Base-by-base conservation (phyloP, 2,888 invertebrate species). In the Bembecia ichneumoniformis region DNA sequence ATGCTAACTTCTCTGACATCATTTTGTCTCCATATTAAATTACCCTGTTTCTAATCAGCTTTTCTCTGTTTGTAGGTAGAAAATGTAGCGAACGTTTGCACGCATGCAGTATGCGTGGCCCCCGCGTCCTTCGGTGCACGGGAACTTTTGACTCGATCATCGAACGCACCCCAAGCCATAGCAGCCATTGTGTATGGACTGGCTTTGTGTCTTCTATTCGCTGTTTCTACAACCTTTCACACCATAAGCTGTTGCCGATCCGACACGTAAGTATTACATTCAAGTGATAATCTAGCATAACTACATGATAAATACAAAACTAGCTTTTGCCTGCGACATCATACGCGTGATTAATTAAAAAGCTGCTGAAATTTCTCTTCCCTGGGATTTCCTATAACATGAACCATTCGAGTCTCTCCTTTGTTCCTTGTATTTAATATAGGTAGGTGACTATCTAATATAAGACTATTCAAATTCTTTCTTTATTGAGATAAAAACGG, bases 161-260 rank as follows among this genome's bases (percentile, higher is more conserved):
- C 88, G 43, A 93, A 91, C 66, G 89, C 90, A 58, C 90, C 92
- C 43, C 96, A 97, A 81, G 90, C 92, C 56, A 82, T 94, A 59
- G 94, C 95, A 0, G 95, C 96, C 35, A 87, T 94, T 56, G 91
- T 97, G 51, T 97, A 97, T 74, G 97, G 97, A 3, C 88, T 92
- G 43, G 94, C 96, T 9, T 88, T 97, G 15, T 91, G 96, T 54
- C 90, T 94, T 52, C 91, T 97, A 48, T 97, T 97, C 81, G 91
- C 92, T 36, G 90, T 96, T 17, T 97, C 97, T 35, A 96, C 97
- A 35, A 91, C 93, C 71, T 97, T 97, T 87, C 97, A 97, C 74
- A 93, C 93, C 47, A 91, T 96, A 14, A 96, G 95, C 75, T 97
- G 93, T 77, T 91, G 91, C 74, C 70, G 73, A 52, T 75, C 81